Evolutionary conservation across 1,140 invertebrate species (phyloP).

Genomic region (Drosophila sechellia): DNA sequence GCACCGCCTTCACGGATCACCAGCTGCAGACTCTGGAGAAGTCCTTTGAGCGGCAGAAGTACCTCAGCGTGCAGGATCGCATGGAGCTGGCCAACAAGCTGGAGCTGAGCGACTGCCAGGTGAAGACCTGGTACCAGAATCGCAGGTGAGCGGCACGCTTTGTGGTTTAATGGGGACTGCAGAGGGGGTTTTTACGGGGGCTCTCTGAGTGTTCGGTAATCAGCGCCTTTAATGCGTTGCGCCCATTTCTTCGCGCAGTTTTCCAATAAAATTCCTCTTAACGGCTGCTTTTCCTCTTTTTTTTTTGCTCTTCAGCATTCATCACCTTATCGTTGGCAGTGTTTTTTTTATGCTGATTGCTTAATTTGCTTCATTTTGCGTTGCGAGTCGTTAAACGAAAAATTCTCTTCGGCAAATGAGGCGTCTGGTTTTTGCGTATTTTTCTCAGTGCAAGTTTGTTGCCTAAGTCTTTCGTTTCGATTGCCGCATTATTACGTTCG

Average conservation of each 20-base stretch:
- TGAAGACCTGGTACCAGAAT: conserved; percentile 99
- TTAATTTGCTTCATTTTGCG: conserved; percentile 82
- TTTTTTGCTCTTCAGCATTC: not conserved
- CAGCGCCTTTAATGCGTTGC: conserved; percentile 72
- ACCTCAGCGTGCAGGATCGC: conserved; percentile 98
- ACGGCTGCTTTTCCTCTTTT: conserved; percentile 24
- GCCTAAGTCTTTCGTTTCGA: conserved; percentile 77
- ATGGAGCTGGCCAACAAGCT: conserved; percentile 99
- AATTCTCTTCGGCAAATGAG: conserved; percentile 13
- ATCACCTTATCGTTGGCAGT: conserved; percentile 21
- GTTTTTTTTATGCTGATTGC: conserved; percentile 79
- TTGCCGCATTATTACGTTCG: conserved; percentile 75
- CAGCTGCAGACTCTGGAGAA: conserved; percentile 98
- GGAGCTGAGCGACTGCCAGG: conserved; percentile 99
- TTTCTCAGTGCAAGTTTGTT: conserved; percentile 74
- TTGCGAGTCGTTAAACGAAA: conserved; percentile 57
- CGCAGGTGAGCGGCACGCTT: conserved; percentile 86
- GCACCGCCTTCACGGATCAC: conserved; percentile 99
- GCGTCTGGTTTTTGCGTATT: not conserved
- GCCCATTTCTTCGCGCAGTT: conserved; percentile 79
- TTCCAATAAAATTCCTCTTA: conserved; percentile 75
- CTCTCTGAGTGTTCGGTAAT: conserved; percentile 46
- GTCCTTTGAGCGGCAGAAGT: conserved; percentile 99
- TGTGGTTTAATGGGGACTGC: not conserved
- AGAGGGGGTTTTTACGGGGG: not conserved